Evolutionary conservation across 2,113 vertebrate species (phyloP).

Genomic region (Ursus arctos): DNA sequence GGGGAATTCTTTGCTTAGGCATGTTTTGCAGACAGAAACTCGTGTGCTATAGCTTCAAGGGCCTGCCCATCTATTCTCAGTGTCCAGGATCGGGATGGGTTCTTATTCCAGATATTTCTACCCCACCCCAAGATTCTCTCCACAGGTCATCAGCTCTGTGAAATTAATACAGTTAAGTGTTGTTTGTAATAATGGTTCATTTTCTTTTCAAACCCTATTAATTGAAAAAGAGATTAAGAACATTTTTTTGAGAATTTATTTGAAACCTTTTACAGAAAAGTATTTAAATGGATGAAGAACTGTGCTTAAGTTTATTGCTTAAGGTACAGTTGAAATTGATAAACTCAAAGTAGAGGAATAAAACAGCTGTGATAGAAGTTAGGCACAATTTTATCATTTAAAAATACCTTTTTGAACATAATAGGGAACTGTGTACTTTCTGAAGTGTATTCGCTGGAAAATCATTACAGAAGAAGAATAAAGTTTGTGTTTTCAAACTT

Average conservation of each 20-base stretch:
- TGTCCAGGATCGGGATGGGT: too few species aligned
- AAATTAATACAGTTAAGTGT: neutral
- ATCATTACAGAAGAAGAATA: neutral
- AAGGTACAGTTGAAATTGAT: neutral
- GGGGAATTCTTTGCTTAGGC: accelerated
- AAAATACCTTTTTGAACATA: neutral
- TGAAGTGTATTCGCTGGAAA: neutral
- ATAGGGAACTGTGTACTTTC: neutral
- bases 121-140: neutral
- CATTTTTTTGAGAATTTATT: neutral
- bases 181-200: neutral
- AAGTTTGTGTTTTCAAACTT: slow-evolving; percentile 12
- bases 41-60: neutral
- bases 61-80: accelerated
- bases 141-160: neutral
- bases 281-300: neutral
- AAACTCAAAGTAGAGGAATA: neutral
- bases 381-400: neutral
- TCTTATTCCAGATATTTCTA: neutral
- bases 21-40: neutral
- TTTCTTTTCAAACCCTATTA: neutral
- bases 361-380: neutral
- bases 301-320: neutral
- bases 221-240: neutral
- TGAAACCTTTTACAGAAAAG: neutral